Conservation (phyloP, 2,888 invertebrate species). For the Tupiocoris notatus region DNA sequence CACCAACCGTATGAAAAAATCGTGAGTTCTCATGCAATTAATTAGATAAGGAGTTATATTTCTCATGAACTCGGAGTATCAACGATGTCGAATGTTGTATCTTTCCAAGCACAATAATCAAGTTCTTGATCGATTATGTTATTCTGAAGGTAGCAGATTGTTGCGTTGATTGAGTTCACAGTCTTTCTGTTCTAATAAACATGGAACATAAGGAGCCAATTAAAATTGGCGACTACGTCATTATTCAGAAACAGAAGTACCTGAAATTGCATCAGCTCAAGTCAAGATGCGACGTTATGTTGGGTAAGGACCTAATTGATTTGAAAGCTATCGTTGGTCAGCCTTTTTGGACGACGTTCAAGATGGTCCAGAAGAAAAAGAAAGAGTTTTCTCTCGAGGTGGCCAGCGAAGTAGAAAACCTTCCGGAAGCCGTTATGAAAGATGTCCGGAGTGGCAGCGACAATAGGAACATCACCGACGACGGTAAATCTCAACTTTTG, state of each 20-base stretch:
- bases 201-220: constrained; percentile 54
- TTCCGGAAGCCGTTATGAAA: constrained; percentile 64
- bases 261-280: constrained; percentile 71
- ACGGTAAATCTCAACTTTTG: constrained; percentile 76
- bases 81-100: no score
- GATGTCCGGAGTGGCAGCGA: constrained; percentile 69
- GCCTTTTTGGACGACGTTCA: constrained; percentile 72
- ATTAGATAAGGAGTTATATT: no score
- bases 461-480: constrained; percentile 79
- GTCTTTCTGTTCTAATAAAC: no score
- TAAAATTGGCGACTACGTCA: constrained; percentile 68
- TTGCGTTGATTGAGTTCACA: no score
- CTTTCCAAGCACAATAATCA: no score
- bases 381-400: constrained; percentile 58
- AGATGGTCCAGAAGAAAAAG: constrained; percentile 63
- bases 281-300: constrained; percentile 62
- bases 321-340: constrained; percentile 66
- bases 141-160: no score
- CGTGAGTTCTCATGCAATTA: no score
- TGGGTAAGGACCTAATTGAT: constrained; percentile 71
- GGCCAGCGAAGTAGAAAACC: constrained; percentile 57
- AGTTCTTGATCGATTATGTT: no score
- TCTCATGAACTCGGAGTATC: no score
- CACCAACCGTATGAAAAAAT: no score
- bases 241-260: constrained; percentile 75